Evolutionary conservation across 2,113 vertebrate species (phyloP).

Genomic region (Cyphomyrus plagiostoma): DNA sequence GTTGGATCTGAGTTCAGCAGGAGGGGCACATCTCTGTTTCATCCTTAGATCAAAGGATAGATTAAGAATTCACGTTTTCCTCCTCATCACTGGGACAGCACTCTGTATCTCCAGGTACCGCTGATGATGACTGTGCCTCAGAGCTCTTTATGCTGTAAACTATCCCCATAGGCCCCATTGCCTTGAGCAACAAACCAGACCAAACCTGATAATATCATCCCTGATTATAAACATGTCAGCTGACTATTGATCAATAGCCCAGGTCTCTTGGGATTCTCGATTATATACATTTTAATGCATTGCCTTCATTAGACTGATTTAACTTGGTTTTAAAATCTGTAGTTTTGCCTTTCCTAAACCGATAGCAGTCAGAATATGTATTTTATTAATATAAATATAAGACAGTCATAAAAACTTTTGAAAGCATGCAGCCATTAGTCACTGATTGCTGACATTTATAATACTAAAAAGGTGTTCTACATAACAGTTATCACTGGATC

Average conservation of each 20-base stretch:
- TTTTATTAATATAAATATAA: neutral
- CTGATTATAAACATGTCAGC: neutral
- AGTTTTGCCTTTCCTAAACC: neutral
- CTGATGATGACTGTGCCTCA: neutral
- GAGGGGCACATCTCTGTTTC: neutral
- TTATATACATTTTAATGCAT: neutral
- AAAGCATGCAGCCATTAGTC: neutral
- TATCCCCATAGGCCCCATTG: neutral
- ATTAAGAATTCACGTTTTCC: neutral
- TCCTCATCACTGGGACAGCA: neutral
- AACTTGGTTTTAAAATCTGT: neutral
- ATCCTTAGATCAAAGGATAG: neutral
- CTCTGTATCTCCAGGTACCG: neutral
- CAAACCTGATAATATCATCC: neutral
- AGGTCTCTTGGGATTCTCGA: neutral
- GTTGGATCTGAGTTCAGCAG: neutral
- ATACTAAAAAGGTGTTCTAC: neutral
- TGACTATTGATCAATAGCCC: neutral
- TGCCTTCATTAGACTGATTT: neutral
- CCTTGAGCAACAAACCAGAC: neutral
- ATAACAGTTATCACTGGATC: neutral
- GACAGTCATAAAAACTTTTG: neutral
- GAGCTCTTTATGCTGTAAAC: neutral
- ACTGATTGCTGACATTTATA: neutral
- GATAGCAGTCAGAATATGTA: neutral